Conservation (phyloP, 1,140 invertebrate species). For the Zaprionus gabonicus region DNA sequence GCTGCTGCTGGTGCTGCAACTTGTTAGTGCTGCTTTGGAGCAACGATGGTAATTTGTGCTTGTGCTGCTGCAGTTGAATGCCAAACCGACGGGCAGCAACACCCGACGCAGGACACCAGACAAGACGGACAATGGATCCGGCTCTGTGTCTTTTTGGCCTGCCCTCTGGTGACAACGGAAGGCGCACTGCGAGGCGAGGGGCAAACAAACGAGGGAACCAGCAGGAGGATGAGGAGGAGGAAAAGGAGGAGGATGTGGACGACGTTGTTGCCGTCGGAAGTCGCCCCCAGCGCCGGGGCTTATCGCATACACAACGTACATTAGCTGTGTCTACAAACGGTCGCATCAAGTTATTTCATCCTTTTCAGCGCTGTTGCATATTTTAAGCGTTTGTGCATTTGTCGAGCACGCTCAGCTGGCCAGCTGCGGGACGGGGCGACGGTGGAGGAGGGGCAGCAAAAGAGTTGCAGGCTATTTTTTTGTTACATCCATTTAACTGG, state of each 20-base stretch:
- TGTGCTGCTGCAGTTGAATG: background rate
- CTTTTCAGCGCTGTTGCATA: slow-evolving; percentile 5
- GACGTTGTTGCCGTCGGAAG: background rate
- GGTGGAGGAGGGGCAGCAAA: background rate
- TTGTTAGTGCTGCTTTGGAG: background rate
- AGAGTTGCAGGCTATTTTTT: background rate
- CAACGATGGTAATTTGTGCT: slow-evolving; percentile 3
- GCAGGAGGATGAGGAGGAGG: no score
- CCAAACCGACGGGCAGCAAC: background rate
- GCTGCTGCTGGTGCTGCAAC: background rate
- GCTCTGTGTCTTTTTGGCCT: background rate
- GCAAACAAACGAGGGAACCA: background rate
- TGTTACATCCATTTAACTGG: slow-evolving; percentile 1
- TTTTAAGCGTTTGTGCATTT: slow-evolving; percentile 4
- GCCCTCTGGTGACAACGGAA: slow-evolving; percentile 3
- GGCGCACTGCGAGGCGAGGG: background rate
- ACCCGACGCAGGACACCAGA: background rate
- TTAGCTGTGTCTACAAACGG: slow-evolving; percentile 5
- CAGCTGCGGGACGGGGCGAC: background rate
- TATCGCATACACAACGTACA: slow-evolving; percentile 4
- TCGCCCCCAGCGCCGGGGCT: background rate
- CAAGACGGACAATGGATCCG: background rate
- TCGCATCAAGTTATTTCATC: slow-evolving; percentile 7
- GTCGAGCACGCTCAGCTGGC: background rate
- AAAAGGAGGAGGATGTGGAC: no score